phyloP scores from a whole-genome alignment of 1,140 invertebrate species.

The Camponotus pennsylvanicus region DNA sequence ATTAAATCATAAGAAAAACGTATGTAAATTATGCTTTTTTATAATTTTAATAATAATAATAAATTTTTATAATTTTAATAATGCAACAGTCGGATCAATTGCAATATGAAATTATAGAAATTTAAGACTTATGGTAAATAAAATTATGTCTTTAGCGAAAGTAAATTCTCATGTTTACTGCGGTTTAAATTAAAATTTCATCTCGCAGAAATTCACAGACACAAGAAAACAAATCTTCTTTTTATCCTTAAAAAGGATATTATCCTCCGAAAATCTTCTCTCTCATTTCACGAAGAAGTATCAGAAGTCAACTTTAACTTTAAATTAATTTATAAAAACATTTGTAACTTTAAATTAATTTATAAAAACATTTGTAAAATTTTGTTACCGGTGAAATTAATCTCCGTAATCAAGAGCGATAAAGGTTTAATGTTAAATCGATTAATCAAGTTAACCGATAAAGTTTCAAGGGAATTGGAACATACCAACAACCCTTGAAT shows the following conservation, averaged over 20 bases:
- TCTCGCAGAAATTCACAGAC: background rate
- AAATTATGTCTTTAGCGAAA: constrained; percentile 38
- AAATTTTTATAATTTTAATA: constrained; percentile 19
- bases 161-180: constrained; percentile 44
- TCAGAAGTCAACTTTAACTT: constrained; percentile 6
- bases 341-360: background rate
- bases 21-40: constrained; percentile 35
- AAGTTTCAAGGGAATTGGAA: constrained; percentile 49
- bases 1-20: constrained; percentile 22
- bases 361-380: constrained; percentile 15
- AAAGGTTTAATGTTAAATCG: constrained; percentile 57
- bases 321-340: background rate
- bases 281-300: background rate
- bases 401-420: constrained; percentile 7
- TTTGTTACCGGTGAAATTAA: constrained; percentile 19
- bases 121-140: constrained; percentile 23
- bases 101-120: background rate
- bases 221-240: constrained; percentile 29
- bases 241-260: background rate
- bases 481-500: background rate
- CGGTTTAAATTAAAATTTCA: constrained; percentile 36
- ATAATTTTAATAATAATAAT: constrained; percentile 23
- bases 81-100: constrained; percentile 2
- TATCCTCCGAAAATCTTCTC: background rate
- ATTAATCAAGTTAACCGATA: constrained; percentile 34